Percentiles rank a stretch among this genome's conserved stretches.
phyloP scores from a whole-genome alignment of 2,113 vertebrate genomes.

The Osmerus mordax region DNA sequence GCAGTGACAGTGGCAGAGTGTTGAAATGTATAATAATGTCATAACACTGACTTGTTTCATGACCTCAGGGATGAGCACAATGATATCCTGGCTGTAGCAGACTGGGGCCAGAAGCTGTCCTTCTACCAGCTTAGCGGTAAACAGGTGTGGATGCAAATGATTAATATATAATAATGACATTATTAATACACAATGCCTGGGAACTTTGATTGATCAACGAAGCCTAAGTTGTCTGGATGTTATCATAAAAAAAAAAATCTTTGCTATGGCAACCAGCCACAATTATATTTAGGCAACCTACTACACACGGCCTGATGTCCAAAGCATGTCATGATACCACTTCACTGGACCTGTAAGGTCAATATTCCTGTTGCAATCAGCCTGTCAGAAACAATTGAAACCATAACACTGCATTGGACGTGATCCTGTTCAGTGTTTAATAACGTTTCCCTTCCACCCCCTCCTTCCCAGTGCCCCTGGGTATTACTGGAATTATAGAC shows the following conservation, averaged over 20 bases:
- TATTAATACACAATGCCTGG: neutral
- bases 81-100: conserved; percentile 93
- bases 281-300: conserved; percentile 1
- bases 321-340: conserved; percentile 10
- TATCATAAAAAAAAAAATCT: neutral
- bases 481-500: conserved; percentile 62
- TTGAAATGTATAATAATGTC: neutral
- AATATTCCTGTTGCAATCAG: conserved; percentile 43
- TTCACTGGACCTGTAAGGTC: conserved; percentile 26
- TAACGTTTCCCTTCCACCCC: conserved; percentile 46
- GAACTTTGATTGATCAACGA: neutral
- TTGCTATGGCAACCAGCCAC: conserved; percentile 9
- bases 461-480: conserved; percentile 45
- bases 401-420: conserved; percentile 39
- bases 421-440: conserved; percentile 49
- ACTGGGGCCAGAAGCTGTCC: conserved; percentile 96
- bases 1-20: neutral
- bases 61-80: conserved; percentile 88
- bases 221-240: neutral
- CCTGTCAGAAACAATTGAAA: conserved; percentile 53
- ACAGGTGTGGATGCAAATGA: conserved; percentile 74
- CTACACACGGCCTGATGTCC: neutral
- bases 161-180: too few species aligned
- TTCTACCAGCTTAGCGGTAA: conserved; percentile 98
- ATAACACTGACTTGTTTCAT: conserved; percentile 31